A percentile compares a stretch with the other conserved stretches of the same genome.
These are phyloP conservation scores for Arnoldichthys spilopterus DNA, from an alignment of 2,797 vertebrate species.

Conservation along the genomic window DNA sequence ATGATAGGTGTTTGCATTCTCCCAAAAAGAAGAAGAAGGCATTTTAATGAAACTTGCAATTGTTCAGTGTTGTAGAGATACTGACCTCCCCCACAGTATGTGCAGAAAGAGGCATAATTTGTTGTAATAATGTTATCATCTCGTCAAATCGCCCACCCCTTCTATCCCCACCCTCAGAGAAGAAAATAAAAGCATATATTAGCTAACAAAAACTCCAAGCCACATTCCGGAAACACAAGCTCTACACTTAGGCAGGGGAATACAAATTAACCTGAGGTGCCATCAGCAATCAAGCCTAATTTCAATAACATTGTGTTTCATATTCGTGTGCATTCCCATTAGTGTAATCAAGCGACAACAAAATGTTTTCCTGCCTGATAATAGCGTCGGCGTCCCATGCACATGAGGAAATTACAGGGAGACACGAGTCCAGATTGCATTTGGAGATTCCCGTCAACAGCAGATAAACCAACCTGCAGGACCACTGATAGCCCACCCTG, in stretches of 20 bases:
- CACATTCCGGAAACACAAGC: conserved; percentile 66
- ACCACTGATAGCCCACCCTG: conserved; percentile 52
- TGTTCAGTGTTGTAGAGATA: neutral
- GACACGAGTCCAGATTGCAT: conserved; percentile 77
- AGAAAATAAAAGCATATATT: conserved; percentile 50
- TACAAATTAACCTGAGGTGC: conserved; percentile 84
- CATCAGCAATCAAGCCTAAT: conserved; percentile 85
- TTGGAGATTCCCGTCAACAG: conserved; percentile 59
- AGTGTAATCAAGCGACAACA: conserved; percentile 83
- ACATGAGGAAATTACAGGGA: conserved; percentile 72
- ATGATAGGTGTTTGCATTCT: no score
- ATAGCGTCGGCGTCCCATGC: conserved; percentile 72
- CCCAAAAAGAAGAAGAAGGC: no score
- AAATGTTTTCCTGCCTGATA: conserved; percentile 81
- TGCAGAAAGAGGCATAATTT: neutral
- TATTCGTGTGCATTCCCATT: conserved; percentile 79
- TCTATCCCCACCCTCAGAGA: conserved; percentile 24
- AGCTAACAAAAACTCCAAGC: conserved; percentile 62
- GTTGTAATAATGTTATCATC: neutral
- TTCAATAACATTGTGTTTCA: conserved; percentile 83
- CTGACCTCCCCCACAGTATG: neutral
- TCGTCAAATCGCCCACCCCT: neutral
- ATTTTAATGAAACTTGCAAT: neutral
- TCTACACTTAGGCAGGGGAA: conserved; percentile 73
- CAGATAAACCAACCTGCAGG: conserved; percentile 58